phyloP scores from a whole-genome alignment of 2,113 vertebrate species.

The Ceyx melanurus region DNA sequence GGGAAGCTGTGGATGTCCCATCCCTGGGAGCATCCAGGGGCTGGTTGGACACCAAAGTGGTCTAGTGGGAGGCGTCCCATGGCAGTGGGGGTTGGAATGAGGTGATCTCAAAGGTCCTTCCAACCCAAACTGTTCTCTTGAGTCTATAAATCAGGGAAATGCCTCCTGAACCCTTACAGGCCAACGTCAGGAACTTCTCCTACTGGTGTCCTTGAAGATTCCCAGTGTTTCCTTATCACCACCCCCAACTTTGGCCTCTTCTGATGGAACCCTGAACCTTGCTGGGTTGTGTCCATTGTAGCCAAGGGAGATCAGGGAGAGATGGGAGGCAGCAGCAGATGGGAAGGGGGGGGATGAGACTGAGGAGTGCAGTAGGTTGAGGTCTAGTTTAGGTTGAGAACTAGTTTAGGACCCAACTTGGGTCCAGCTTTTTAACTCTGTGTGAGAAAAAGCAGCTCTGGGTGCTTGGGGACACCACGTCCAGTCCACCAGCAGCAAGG shows the following conservation, averaged over 20 bases:
- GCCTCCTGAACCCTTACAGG: background rate
- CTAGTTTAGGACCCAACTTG: background rate
- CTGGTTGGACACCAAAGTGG: background rate
- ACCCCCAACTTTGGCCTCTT: background rate
- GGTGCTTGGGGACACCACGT: fast-evolving
- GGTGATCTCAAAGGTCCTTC: background rate
- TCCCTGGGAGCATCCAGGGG: background rate
- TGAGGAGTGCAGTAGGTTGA: background rate
- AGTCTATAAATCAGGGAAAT: too few relatives aligned
- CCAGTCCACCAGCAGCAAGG: background rate
- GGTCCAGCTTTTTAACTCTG: background rate
- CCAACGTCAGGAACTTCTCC: background rate
- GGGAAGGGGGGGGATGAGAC: background rate
- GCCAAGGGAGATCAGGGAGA: background rate
- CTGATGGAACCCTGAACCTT: background rate
- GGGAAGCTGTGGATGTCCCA: background rate
- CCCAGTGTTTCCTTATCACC: too few relatives aligned
- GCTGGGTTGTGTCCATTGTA: background rate
- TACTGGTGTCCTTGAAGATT: too few relatives aligned
- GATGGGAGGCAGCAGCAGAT: background rate
- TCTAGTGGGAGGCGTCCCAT: background rate
- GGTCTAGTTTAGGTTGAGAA: background rate
- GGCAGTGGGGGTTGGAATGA: background rate
- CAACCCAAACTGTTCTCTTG: background rate
- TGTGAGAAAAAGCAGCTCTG: background rate